phyloP scores from a whole-genome alignment of 2,888 invertebrate species.

The Vanessa cardui region DNA sequence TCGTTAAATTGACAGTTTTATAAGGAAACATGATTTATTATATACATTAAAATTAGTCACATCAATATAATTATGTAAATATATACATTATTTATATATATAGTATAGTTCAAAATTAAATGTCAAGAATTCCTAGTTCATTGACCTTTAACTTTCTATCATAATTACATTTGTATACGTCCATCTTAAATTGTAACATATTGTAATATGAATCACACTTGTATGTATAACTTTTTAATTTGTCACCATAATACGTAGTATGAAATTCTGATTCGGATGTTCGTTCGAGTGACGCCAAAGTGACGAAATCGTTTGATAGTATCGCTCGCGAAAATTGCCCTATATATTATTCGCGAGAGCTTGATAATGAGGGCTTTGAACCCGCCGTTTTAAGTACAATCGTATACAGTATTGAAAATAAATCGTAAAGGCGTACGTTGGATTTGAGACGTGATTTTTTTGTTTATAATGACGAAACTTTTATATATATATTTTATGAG shows the following conservation, averaged over 20 bases:
- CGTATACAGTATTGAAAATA: constrained; percentile 47
- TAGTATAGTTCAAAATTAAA: neutral
- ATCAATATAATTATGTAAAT: constrained; percentile 34
- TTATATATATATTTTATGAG: neutral
- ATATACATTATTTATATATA: neutral
- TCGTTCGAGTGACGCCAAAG: constrained; percentile 51
- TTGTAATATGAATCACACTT: neutral
- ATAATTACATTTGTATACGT: constrained; percentile 10
- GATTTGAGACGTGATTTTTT: neutral
- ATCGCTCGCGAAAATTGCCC: constrained; percentile 68
- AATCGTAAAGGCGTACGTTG: neutral
- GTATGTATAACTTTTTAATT: neutral
- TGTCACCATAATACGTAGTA: constrained; percentile 16
- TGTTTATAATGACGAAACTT: neutral
- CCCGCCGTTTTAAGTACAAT: constrained; percentile 63
- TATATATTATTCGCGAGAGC: constrained; percentile 75
- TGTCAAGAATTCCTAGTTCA: constrained; percentile 41
- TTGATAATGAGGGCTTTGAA: constrained; percentile 73
- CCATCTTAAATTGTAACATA: neutral
- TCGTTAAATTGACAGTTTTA: constrained; percentile 1
- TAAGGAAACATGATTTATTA: constrained; percentile 26
- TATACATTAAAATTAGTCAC: constrained; percentile 28
- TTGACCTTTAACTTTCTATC: constrained; percentile 53
- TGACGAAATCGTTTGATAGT: constrained; percentile 59
- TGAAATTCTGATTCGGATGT: constrained; percentile 33